Conservation (phyloP, 2,888 invertebrate genomes). For the Microctonus brassicae region DNA sequence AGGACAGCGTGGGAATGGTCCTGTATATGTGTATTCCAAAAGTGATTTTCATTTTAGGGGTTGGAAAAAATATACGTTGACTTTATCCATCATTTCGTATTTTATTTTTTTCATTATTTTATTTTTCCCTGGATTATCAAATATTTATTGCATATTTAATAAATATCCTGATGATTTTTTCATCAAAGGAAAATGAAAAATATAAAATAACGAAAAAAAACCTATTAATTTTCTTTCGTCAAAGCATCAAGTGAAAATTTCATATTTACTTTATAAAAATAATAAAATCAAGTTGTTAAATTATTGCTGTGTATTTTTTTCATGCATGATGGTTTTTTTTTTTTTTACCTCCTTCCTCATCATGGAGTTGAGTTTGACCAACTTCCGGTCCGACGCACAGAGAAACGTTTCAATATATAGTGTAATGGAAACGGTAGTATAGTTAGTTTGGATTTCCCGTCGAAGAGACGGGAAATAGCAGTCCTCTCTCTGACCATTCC, state of each 20-base stretch:
- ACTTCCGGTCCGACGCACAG: slow-evolving; percentile 22
- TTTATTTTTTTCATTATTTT: too few relatives aligned
- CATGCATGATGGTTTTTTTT: neutral
- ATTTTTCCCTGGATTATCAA: neutral
- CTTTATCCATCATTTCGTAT: slow-evolving; percentile 15
- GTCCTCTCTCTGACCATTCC: slow-evolving; percentile 19
- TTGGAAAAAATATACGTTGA: neutral
- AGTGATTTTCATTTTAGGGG: slow-evolving; percentile 13
- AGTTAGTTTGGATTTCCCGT: slow-evolving; percentile 31
- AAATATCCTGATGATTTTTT: slow-evolving; percentile 11
- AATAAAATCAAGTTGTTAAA: too few relatives aligned
- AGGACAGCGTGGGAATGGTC: neutral
- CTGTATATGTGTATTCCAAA: neutral
- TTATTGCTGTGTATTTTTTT: neutral
- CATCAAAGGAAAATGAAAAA: neutral
- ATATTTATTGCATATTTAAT: neutral
- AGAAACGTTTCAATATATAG: slow-evolving; percentile 12
- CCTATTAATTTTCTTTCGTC: neutral
- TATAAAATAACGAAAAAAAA: neutral
- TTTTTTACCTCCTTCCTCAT: slow-evolving; percentile 6
- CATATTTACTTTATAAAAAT: neutral
- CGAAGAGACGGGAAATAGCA: slow-evolving; percentile 38
- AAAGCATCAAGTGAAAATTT: neutral
- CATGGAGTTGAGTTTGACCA: slow-evolving; percentile 15
- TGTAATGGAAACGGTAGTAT: slow-evolving; percentile 24